Conservation (phyloP, 2,113 vertebrate genomes). For the Sakesphorus luctuosus region DNA sequence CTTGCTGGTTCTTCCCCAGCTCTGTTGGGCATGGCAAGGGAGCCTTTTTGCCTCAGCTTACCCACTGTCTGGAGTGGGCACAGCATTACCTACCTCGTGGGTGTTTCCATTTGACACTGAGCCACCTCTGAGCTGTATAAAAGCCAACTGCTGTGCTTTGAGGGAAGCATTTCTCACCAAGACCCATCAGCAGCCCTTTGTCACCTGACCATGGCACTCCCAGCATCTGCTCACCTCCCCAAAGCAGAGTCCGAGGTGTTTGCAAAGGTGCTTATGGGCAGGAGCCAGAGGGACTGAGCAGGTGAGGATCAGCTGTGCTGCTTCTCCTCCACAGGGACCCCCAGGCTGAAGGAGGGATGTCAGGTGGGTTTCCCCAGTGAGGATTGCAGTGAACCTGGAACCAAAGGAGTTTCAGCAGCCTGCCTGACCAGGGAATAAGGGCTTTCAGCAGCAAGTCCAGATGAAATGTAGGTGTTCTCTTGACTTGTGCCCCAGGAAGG, state of each 20-base stretch:
- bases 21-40: background rate
- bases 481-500: background rate
- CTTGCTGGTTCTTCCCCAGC: background rate
- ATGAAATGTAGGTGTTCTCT: background rate
- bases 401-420: background rate
- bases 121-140: background rate
- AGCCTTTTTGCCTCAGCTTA: slow-evolving; percentile 35
- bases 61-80: background rate
- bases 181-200: background rate
- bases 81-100: slow-evolving; percentile 29
- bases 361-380: background rate
- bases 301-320: background rate
- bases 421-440: background rate
- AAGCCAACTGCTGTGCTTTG: background rate
- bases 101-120: background rate
- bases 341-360: background rate
- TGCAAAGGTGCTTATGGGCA: background rate
- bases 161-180: background rate
- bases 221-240: background rate
- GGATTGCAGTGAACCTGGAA: background rate
- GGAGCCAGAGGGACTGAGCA: background rate
- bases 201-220: background rate
- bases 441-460: background rate
- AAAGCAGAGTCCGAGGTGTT: background rate
- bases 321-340: background rate